Base-by-base conservation (phyloP, 2,888 invertebrate species). In the Lepas anatifera region DNA sequence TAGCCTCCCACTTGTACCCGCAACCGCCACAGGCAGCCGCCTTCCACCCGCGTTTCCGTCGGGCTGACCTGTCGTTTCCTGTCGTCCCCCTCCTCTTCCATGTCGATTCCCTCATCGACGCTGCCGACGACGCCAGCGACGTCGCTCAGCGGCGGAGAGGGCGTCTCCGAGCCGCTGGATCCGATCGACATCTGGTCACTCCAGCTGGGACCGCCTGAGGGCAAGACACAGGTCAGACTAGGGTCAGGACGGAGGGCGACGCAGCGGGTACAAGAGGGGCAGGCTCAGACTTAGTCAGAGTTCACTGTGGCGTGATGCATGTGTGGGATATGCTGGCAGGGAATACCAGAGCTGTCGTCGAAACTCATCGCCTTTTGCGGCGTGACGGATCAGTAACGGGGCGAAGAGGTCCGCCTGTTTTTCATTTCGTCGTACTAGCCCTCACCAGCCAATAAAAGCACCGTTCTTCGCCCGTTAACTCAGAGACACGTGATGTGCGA, bases 111-210 rank as follows among this genome's bases (percentile, higher is more conserved):
- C 18, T 66, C 66, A 18, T 66, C 66, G 13, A 66, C 66, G 39
- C 66, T 66, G 39, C 66, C 41, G 27, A 37, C 37, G 1, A 6
- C 25, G 1, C 66, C 66, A 13, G 39, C 39, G 66, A 37, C 66
- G 13, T 41, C 66, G 25, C 66, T 66, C 10, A 41, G 25, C 2
- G 66, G 66, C 37, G 39, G 37, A 13, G 39, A 39, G 3, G 66
- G 39, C 4, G 39, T 41, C 25, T 66, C 66, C 13, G 66, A 66
- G 66, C 66, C 11, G 66, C 66, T 66, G 27, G 66, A 66, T 10
- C 39, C 37, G n/a, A 66, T 27, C 39, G 66, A 66, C 66, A 66
- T 66, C 39, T 66, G 66, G 66, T 66, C 66, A 27, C 66, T 66
- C 66, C 66, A 66, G 39, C 66, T 66, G 66, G 39, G 39, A n/a